phyloP scores from a whole-genome alignment of 2,888 invertebrate genomes.

The Margaritifera margaritifera region DNA sequence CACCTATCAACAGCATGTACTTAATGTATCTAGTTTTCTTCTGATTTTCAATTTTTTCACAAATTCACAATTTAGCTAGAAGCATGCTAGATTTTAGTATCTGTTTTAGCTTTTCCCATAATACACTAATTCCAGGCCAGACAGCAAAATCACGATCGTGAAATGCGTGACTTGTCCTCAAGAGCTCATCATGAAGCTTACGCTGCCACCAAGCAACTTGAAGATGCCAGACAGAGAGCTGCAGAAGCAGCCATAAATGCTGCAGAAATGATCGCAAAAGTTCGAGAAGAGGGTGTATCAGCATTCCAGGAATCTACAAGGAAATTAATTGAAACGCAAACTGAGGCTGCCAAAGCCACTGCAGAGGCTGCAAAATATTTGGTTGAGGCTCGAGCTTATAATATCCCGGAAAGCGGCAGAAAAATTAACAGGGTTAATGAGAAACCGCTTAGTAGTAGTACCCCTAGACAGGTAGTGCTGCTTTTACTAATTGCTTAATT shows the following conservation, averaged over 20 bases:
- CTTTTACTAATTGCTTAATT: too few relatives aligned
- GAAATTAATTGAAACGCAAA: slow-evolving; percentile 40
- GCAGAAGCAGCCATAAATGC: slow-evolving; percentile 47
- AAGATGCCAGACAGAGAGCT: slow-evolving; percentile 43
- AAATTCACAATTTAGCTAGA: too few relatives aligned
- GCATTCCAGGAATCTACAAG: slow-evolving; percentile 45
- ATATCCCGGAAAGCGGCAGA: slow-evolving; percentile 4
- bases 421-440: too few relatives aligned
- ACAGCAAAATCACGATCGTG: slow-evolving; percentile 61
- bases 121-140: slow-evolving; percentile 46
- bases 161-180: slow-evolving; percentile 58
- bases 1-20: too few relatives aligned
- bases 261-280: slow-evolving; percentile 43
- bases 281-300: slow-evolving; percentile 37
- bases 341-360: slow-evolving; percentile 59
- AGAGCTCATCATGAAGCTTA: slow-evolving; percentile 59
- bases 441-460: too few relatives aligned
- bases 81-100: too few relatives aligned
- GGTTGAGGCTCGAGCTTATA: slow-evolving; percentile 33
- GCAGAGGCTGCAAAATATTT: slow-evolving; percentile 59
- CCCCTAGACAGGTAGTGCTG: too few relatives aligned
- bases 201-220: slow-evolving; percentile 59
- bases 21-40: too few relatives aligned
- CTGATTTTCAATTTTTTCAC: too few relatives aligned
- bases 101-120: background rate